These are phyloP conservation scores for Psittacula cyanocephala DNA, from an alignment of 2,113 vertebrate genomes.

Conservation along the genomic window DNA sequence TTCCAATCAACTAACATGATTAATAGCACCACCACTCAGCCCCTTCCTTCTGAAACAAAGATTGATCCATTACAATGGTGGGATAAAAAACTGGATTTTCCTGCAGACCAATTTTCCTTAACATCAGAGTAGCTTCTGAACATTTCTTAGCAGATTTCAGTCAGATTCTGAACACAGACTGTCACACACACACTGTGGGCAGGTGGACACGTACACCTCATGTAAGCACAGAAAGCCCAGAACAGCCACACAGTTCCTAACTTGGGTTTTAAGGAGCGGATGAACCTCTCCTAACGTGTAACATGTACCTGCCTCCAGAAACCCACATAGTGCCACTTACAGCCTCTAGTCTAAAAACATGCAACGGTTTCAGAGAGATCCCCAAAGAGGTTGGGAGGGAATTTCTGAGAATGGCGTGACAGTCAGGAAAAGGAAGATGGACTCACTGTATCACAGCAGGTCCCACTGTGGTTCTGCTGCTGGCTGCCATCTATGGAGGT, in stretches of 20 bases:
- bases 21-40: not conserved
- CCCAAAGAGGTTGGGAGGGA: not conserved
- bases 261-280: not conserved
- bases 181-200: too few species aligned
- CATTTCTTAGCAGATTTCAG: not conserved
- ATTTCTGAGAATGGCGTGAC: not conserved
- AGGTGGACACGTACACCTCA: not conserved
- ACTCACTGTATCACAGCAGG: not conserved
- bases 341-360: not conserved
- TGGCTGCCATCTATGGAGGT: not conserved
- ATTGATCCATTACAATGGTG: not conserved
- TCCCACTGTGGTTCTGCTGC: not conserved
- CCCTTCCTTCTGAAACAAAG: not conserved
- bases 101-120: not conserved
- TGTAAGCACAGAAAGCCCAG: not conserved
- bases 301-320: not conserved
- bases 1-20: not conserved
- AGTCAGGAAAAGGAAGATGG: not conserved
- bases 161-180: not conserved
- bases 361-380: not conserved
- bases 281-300: not conserved
- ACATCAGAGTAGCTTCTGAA: not conserved
- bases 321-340: not conserved
- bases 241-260: fast-evolving
- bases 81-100: not conserved